Conservation (phyloP, 1,140 invertebrate species). For the Panulirus ornatus region DNA sequence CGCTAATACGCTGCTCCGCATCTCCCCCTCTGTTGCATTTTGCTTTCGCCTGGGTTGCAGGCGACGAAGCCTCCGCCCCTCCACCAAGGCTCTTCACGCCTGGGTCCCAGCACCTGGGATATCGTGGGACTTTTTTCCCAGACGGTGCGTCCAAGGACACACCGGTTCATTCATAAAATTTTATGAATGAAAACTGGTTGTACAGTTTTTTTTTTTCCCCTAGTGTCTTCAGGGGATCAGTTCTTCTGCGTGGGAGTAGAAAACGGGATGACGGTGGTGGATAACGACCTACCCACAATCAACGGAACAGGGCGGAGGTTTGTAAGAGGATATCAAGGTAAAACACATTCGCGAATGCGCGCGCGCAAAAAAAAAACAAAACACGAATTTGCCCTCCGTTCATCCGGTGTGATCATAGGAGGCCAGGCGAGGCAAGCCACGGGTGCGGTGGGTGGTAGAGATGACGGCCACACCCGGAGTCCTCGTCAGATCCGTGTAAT, state of each 20-base stretch:
- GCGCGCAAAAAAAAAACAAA: not conserved
- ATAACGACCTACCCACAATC: not conserved
- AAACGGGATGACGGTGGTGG: not conserved
- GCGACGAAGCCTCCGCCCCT: not conserved
- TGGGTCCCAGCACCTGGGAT: not conserved
- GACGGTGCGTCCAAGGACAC: slow-evolving; percentile 34
- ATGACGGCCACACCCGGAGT: not conserved
- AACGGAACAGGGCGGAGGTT: slow-evolving; percentile 9
- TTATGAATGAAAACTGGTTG: slow-evolving; percentile 57
- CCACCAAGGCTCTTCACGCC: slow-evolving; percentile 53
- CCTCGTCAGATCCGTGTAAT: slow-evolving; percentile 12
- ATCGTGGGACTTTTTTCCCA: slow-evolving; percentile 5
- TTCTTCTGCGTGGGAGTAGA: no score
- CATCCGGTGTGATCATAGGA: slow-evolving; percentile 21
- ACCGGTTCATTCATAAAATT: slow-evolving; percentile 58
- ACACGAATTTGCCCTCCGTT: slow-evolving; percentile 1
- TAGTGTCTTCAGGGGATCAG: no score
- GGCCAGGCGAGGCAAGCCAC: not conserved
- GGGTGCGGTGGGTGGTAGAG: not conserved
- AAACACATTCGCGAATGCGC: not conserved
- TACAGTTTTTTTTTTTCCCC: not conserved
- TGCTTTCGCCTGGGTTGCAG: slow-evolving; percentile 42
- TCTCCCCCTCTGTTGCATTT: not conserved
- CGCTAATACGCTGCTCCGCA: not conserved
- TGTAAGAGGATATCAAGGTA: not conserved